Evolutionary conservation across 1,140 invertebrate genomes (phyloP).

Genomic region (Pachyrhynchus sulphureomaculatus): DNA sequence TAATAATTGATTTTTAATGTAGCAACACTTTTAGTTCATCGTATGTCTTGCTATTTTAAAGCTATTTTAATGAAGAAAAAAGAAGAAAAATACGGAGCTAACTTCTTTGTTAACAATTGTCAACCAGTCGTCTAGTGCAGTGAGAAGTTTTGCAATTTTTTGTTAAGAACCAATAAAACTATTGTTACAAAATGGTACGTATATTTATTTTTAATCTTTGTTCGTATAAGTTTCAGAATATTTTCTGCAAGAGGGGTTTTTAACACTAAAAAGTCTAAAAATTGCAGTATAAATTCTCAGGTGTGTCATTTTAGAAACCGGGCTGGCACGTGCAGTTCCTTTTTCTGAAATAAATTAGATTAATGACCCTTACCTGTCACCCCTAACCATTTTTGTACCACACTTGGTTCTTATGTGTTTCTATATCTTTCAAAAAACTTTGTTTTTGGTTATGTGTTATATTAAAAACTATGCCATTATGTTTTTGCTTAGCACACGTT

Average conservation of each 20-base stretch:
- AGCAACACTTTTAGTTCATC: too few species aligned
- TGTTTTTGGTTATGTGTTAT: too few species aligned
- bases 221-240: background rate
- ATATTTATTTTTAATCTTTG: background rate
- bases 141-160: background rate
- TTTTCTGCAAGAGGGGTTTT: background rate
- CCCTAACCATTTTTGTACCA: too few species aligned
- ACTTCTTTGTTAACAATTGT: slow-evolving; percentile 10
- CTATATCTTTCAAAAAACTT: too few species aligned
- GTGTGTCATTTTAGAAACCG: slow-evolving; percentile 2
- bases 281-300: background rate
- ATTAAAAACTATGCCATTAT: too few species aligned
- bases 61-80: too few species aligned
- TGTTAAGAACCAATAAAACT: background rate
- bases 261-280: background rate
- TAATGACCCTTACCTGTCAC: too few species aligned
- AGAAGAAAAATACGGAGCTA: background rate
- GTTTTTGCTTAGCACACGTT: too few species aligned
- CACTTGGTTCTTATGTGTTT: too few species aligned
- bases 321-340: background rate
- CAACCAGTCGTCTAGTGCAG: background rate
- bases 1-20: too few species aligned
- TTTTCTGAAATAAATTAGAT: background rate
- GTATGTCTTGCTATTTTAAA: too few species aligned
- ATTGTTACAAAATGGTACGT: background rate